Evolutionary conservation across 1,140 invertebrate species (phyloP).

Genomic region (Hyles vespertilio): DNA sequence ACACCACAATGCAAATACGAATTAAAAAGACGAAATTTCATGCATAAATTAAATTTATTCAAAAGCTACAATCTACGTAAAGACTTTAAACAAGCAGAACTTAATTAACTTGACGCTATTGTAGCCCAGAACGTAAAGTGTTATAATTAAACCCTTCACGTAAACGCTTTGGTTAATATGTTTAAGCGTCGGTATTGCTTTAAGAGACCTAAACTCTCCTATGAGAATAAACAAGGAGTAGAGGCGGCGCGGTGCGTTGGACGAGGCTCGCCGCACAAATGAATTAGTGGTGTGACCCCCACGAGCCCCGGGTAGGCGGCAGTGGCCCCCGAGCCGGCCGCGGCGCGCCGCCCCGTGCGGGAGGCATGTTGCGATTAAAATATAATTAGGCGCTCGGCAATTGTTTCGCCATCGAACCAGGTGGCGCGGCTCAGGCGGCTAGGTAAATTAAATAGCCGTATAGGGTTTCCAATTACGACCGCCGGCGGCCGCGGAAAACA

Average conservation of each 20-base stretch:
- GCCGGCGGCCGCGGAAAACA: conserved; percentile 42
- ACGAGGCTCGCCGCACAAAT: conserved; percentile 56
- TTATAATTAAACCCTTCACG: conserved; percentile 69
- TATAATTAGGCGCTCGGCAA: conserved; percentile 71
- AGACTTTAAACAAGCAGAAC: conserved; percentile 59
- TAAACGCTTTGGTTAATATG: conserved; percentile 69
- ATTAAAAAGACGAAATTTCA: conserved; percentile 52
- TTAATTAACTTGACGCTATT: conserved; percentile 67
- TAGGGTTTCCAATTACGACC: conserved; percentile 62
- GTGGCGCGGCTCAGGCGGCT: conserved; percentile 51
- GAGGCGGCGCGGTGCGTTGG: conserved; percentile 42
- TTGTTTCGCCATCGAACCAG: conserved; percentile 70
- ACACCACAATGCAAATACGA: conserved; percentile 23
- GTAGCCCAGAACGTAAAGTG: conserved; percentile 53
- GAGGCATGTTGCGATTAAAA: conserved; percentile 69
- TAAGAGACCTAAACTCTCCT: conserved; percentile 72
- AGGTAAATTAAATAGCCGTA: conserved; percentile 70
- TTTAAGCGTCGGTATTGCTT: conserved; percentile 69
- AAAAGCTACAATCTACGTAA: conserved; percentile 43
- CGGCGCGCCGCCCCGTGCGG: conserved; percentile 12
- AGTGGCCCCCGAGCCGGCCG: conserved; percentile 11
- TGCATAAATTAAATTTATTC: conserved; percentile 50
- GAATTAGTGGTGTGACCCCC: conserved; percentile 55
- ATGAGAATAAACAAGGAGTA: conserved; percentile 67
- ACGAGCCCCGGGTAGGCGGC: neutral